A percentile compares a stretch with the other conserved stretches of the same genome.
phyloP scores from a whole-genome alignment of 2,797 vertebrate species.

The Poeciliopsis turneri region DNA sequence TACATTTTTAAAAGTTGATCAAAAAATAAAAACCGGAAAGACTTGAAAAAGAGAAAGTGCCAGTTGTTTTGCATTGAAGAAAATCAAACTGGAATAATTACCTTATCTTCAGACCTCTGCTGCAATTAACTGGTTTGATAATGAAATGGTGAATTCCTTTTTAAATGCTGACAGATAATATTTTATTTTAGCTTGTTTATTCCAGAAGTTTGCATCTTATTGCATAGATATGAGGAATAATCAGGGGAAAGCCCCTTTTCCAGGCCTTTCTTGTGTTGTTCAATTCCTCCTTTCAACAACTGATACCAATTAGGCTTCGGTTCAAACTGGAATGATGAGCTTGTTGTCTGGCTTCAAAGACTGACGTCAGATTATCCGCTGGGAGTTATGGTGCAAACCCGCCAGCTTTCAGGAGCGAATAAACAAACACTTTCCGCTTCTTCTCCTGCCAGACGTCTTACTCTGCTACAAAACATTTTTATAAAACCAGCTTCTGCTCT shows the following conservation, averaged over 20 bases:
- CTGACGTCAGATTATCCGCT: conserved; percentile 42
- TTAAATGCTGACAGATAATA: conserved; percentile 41
- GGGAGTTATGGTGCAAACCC: conserved; percentile 43
- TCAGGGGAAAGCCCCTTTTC: conserved; percentile 38
- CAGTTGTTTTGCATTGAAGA: not conserved
- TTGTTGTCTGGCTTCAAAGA: conserved; percentile 60
- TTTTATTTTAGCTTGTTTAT: conserved; percentile 29
- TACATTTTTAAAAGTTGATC: not conserved
- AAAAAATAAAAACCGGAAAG: not conserved
- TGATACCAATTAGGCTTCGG: conserved; percentile 55
- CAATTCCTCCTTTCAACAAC: conserved; percentile 38
- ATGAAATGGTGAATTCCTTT: conserved; percentile 41
- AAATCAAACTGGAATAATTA: conserved; percentile 2
- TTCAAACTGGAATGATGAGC: conserved; percentile 56
- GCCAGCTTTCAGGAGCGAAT: conserved; percentile 34
- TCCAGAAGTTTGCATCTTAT: conserved; percentile 25
- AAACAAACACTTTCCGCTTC: conserved; percentile 55
- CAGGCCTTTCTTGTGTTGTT: conserved; percentile 14
- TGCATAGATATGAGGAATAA: conserved; percentile 43
- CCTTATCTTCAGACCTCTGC: conserved; percentile 27
- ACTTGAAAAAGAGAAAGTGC: not conserved
- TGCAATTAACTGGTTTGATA: conserved; percentile 42
- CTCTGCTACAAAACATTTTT: conserved; percentile 21
- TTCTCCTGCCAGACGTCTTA: conserved; percentile 40
- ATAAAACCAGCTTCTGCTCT: conserved; percentile 24